Evolutionary conservation across 2,113 vertebrate species (phyloP).

Genomic region (Tenebrosternarchus preto): DNA sequence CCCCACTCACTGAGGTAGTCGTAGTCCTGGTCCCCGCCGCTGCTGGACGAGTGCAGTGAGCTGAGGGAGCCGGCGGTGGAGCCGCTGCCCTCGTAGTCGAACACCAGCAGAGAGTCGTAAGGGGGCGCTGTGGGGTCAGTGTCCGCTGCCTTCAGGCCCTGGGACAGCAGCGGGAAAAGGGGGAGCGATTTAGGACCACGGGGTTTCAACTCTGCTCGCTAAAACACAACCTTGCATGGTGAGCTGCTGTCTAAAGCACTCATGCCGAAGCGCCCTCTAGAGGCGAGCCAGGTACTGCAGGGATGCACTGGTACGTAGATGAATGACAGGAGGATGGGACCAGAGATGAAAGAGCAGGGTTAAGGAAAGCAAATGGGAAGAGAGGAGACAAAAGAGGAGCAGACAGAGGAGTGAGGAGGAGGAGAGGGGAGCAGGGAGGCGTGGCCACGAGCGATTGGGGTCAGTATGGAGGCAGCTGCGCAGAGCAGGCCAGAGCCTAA

Average conservation of each 20-base stretch:
- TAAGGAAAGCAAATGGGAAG: neutral
- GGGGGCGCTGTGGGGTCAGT: constrained; percentile 95
- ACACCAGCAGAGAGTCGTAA: constrained; percentile 94
- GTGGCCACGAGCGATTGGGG: constrained; percentile 68
- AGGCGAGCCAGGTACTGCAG: constrained; percentile 15
- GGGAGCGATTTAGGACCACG: neutral
- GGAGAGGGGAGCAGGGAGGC: constrained; percentile 37
- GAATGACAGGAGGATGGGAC: constrained; percentile 7
- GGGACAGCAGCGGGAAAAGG: constrained; percentile 34
- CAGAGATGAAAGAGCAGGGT: neutral
- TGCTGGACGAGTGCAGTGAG: constrained; percentile 94
- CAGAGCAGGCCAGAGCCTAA: constrained; percentile 29
- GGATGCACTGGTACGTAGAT: constrained; percentile 23
- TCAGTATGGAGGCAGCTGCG: constrained; percentile 66
- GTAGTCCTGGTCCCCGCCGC: constrained; percentile 95
- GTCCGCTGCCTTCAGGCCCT: constrained; percentile 97
- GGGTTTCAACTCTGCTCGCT: neutral
- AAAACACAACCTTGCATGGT: neutral
- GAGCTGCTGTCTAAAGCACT: constrained; percentile 17
- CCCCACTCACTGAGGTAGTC: constrained; percentile 99
- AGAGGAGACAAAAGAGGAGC: neutral
- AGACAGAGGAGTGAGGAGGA: neutral
- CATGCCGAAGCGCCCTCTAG: constrained; percentile 1
- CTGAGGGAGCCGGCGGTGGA: constrained; percentile 96
- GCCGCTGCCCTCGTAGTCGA: constrained; percentile 96